Evolutionary conservation across 1,140 invertebrate species (phyloP).

Genomic region (Polypedilum vanderplanki): DNA sequence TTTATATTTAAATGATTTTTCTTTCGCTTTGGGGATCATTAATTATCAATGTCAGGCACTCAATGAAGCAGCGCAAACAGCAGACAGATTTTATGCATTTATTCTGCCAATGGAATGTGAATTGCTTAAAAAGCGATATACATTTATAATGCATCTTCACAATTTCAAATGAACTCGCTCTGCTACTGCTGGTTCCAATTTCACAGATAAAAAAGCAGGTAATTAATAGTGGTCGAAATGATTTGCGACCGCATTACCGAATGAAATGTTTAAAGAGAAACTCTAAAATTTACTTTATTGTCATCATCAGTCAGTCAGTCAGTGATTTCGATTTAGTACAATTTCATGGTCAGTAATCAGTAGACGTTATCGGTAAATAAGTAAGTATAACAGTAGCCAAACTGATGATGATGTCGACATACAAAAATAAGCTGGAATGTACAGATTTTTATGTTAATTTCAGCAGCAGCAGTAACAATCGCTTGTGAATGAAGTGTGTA

Average conservation of each 20-base stretch:
- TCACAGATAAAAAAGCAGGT: not conserved
- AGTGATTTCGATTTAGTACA: not conserved
- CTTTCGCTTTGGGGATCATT: conserved; percentile 11
- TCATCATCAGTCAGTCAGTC: not conserved
- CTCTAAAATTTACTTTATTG: no score
- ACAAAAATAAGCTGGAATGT: conserved; percentile 5
- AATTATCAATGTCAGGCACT: conserved; percentile 11
- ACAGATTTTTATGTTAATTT: conserved; percentile 3
- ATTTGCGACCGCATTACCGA: not conserved
- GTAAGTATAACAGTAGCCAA: conserved; percentile 8
- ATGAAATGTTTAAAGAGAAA: conserved; percentile 18
- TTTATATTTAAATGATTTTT: conserved; percentile 20
- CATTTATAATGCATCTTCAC: no score
- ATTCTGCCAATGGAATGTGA: not conserved
- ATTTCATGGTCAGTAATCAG: not conserved
- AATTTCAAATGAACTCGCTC: no score
- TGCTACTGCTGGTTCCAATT: no score
- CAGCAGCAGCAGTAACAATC: no score
- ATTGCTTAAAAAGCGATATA: no score
- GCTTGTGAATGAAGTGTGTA: no score
- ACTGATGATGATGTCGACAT: not conserved
- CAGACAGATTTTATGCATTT: not conserved
- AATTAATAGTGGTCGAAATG: not conserved
- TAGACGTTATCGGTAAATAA: not conserved
- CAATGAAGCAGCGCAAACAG: not conserved